Percentiles rank a stretch among this genome's conserved stretches.
Conservation (phyloP, 2,113 vertebrate genomes). For the Poicephalus meyeri region DNA sequence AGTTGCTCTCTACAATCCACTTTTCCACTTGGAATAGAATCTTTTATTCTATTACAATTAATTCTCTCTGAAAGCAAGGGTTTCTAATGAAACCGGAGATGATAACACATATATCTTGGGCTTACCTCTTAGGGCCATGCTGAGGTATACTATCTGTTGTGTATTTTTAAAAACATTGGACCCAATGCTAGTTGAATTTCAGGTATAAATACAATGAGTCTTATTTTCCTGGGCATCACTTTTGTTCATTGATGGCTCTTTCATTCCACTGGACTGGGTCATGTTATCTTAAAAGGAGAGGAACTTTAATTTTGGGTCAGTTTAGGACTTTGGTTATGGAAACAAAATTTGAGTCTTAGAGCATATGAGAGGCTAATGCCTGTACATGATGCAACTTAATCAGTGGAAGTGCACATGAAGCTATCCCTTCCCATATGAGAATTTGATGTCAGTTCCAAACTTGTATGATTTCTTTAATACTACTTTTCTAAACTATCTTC, state of each 20-base stretch:
- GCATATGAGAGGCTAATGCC: not conserved
- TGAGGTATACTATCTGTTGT: not conserved
- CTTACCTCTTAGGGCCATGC: not conserved
- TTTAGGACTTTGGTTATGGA: not conserved
- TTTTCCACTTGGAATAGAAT: not conserved
- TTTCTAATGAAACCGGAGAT: not conserved
- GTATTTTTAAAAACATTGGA: not conserved
- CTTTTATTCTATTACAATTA: not conserved
- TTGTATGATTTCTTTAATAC: not conserved
- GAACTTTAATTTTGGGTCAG: not conserved
- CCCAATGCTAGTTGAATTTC: not conserved
- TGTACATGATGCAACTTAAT: not conserved
- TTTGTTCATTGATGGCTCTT: not conserved
- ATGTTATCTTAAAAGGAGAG: not conserved
- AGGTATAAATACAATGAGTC: not conserved
- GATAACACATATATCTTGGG: not conserved
- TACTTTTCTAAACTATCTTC: not conserved
- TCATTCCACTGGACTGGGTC: not conserved
- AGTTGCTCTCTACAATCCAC: not conserved
- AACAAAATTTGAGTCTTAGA: not conserved
- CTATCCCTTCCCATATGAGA: not conserved
- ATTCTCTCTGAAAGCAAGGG: not conserved
- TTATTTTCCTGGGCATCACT: not conserved
- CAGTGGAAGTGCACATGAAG: not conserved
- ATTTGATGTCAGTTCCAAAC: not conserved